phyloP scores from a whole-genome alignment of 2,113 vertebrate genomes.

The Caranx ignobilis region DNA sequence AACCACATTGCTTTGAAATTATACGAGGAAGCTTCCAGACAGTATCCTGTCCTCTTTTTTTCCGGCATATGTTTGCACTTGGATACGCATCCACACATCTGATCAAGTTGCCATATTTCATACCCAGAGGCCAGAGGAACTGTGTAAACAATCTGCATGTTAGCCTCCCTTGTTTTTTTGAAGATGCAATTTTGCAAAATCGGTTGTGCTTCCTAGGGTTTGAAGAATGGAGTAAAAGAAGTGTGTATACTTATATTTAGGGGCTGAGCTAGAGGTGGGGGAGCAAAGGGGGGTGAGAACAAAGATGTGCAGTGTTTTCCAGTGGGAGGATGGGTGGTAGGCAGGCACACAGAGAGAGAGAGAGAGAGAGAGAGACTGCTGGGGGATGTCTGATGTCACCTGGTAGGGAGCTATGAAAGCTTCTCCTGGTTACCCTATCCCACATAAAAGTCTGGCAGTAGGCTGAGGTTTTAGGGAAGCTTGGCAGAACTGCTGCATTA shows the following conservation, averaged over 20 bases:
- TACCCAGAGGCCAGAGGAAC: constrained; percentile 38
- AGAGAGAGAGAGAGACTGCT: constrained; percentile 60
- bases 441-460: constrained; percentile 83
- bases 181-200: constrained; percentile 49
- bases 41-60: constrained; percentile 32
- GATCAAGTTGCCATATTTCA: constrained; percentile 62
- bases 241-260: constrained; percentile 64
- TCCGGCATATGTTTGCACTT: constrained; percentile 58
- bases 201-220: constrained; percentile 49
- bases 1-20: constrained; percentile 41
- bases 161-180: constrained; percentile 48
- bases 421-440: constrained; percentile 80
- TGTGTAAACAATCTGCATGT: constrained; percentile 47
- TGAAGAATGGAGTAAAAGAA: constrained; percentile 68
- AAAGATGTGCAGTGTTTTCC: constrained; percentile 84
- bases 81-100: constrained; percentile 46
- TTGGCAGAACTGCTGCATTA: constrained; percentile 78
- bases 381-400: constrained; percentile 84
- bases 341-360: constrained; percentile 38
- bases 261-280: constrained; percentile 50
- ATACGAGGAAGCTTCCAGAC: constrained; percentile 25
- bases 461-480: constrained; percentile 78
- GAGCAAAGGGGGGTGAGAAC: constrained; percentile 71
- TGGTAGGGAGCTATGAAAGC: constrained; percentile 81
- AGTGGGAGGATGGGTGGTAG: constrained; percentile 76